These are phyloP conservation scores for Meiosimyza decipiens DNA, from an alignment of 2,888 invertebrate species.

Conservation along the genomic window DNA sequence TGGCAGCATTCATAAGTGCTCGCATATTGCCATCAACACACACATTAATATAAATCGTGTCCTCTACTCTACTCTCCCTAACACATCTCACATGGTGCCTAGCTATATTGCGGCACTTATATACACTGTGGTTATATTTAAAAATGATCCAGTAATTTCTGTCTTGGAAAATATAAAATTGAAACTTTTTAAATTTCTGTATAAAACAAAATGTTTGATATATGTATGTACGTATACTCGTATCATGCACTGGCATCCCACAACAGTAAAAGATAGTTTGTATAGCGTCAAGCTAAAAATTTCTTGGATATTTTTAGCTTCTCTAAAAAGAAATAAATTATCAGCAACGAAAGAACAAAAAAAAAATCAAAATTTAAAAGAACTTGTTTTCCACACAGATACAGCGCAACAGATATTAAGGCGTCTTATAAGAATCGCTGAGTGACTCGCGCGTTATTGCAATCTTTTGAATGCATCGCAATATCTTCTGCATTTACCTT, in stretches of 20 bases:
- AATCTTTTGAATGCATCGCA: conserved; percentile 20
- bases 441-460: background rate
- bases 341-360: background rate
- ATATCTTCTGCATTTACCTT: conserved; percentile 10
- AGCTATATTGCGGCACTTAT: too few relatives aligned
- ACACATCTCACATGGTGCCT: too few relatives aligned
- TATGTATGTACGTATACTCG: background rate
- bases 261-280: background rate
- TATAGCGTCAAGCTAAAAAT: background rate
- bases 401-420: background rate
- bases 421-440: conserved; percentile 1
- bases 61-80: too few relatives aligned
- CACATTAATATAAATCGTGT: too few relatives aligned
- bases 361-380: background rate
- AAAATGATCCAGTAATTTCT: conserved; percentile 15
- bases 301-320: conserved; percentile 29
- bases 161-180: background rate
- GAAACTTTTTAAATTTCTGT: background rate
- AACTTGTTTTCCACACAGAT: conserved; percentile 22
- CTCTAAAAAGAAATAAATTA: conserved; percentile 4
- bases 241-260: conserved; percentile 5
- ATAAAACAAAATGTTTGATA: background rate
- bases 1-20: too few relatives aligned
- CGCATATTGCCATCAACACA: too few relatives aligned
- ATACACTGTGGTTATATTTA: conserved; percentile 1